phyloP scores from a whole-genome alignment of 2,888 invertebrate species.

The Isotomurus palustris region DNA sequence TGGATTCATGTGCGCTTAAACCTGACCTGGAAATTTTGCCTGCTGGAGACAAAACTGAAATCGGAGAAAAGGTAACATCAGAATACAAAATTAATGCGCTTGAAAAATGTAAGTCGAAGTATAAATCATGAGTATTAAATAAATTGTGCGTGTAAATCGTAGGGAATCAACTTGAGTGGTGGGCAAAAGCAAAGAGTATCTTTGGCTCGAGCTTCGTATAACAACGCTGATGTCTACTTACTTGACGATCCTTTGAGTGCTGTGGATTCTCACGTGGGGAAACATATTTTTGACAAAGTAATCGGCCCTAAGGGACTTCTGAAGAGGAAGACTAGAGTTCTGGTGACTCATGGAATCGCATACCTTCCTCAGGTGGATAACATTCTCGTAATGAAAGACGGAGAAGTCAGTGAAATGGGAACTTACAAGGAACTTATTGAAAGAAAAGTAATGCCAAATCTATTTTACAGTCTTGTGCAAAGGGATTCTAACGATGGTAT shows the following conservation, averaged over 20 bases:
- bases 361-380: conserved; percentile 75
- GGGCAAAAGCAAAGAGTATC: conserved; percentile 33
- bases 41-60: conserved; percentile 95
- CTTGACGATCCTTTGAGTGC: conserved; percentile 58
- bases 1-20: conserved; percentile 84
- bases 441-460: conserved; percentile 50
- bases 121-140: background rate
- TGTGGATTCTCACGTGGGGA: conserved; percentile 59
- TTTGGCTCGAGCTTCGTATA: conserved; percentile 29
- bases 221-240: conserved; percentile 53
- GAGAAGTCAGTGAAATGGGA: conserved; percentile 53
- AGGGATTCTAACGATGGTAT: background rate
- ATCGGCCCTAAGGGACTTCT: conserved; percentile 52
- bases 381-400: conserved; percentile 53
- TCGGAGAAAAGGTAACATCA: conserved; percentile 92
- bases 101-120: background rate
- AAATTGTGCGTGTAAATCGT: background rate
- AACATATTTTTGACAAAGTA: conserved; percentile 58
- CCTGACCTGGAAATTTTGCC: conserved; percentile 90
- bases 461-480: background rate
- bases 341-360: conserved; percentile 93
- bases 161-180: conserved; percentile 79
- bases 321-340: conserved; percentile 65
- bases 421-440: conserved; percentile 53
- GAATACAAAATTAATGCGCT: too few relatives aligned